Conservation (phyloP, 2,113 vertebrate species). For the Hoplias malabaricus region DNA sequence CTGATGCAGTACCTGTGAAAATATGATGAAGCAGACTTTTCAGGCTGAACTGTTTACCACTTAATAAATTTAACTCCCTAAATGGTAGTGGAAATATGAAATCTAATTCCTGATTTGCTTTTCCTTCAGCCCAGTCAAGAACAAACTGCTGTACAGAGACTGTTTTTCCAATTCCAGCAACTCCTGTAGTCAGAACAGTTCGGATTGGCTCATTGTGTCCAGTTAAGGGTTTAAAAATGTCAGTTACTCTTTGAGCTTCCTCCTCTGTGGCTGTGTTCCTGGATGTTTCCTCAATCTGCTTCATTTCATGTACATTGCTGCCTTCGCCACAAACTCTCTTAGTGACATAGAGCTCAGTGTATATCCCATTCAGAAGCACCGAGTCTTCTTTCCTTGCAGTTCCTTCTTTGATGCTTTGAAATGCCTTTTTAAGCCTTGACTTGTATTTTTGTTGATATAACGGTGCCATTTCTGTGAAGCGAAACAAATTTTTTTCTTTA, state of each 20-base stretch:
- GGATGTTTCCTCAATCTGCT: not conserved
- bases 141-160: not conserved
- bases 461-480: not conserved
- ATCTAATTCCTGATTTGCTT: not conserved
- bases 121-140: not conserved
- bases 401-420: not conserved
- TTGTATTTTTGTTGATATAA: not conserved
- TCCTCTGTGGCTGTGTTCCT: not conserved
- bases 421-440: not conserved
- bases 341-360: conserved; percentile 40
- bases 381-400: not conserved
- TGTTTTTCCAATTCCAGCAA: not conserved
- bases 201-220: not conserved
- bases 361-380: conserved; percentile 22
- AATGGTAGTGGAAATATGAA: not conserved
- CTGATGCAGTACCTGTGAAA: not conserved
- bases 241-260: not conserved
- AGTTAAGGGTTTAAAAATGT: not conserved
- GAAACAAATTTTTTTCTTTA: no score
- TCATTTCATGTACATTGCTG: not conserved
- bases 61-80: not conserved
- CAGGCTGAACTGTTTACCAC: not conserved
- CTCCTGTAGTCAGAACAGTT: not conserved
- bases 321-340: not conserved
- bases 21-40: not conserved